Evolutionary conservation across 1,140 invertebrate genomes (phyloP).

Genomic region (Neodiprion fabricii): DNA sequence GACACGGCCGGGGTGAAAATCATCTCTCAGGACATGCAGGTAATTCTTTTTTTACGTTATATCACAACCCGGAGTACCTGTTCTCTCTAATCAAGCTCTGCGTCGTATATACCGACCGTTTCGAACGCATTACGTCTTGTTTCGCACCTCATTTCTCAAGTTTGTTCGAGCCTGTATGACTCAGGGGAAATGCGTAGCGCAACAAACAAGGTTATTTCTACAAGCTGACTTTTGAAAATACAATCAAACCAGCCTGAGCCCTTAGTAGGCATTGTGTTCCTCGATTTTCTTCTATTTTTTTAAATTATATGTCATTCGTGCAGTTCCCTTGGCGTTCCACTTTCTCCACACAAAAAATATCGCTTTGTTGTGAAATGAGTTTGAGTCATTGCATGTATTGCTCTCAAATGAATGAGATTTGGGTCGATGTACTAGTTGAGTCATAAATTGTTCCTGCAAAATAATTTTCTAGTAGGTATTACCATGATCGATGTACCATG

Average conservation of each 20-base stretch:
- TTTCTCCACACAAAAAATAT: too few relatives aligned
- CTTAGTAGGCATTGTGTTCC: too few relatives aligned
- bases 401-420: not conserved
- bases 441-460: not conserved
- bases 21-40: constrained; percentile 62
- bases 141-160: constrained; percentile 40
- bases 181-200: constrained; percentile 43
- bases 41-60: constrained; percentile 29
- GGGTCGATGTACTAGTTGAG: not conserved
- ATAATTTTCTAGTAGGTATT: not conserved
- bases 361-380: constrained; percentile 1
- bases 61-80: not conserved
- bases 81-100: constrained; percentile 11
- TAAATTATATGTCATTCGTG: too few relatives aligned
- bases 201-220: constrained; percentile 50
- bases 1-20: constrained; percentile 62
- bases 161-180: constrained; percentile 38
- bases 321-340: too few relatives aligned
- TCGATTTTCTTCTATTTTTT: too few relatives aligned
- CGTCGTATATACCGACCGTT: constrained; percentile 15
- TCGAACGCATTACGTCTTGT: constrained; percentile 13
- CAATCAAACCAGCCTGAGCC: too few relatives aligned
- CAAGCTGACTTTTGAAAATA: constrained; percentile 5
- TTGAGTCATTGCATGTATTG: not conserved
- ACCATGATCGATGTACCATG: too few relatives aligned